Conservation (phyloP, 2,113 vertebrate species). For the Plecturocebus donacophilus region DNA sequence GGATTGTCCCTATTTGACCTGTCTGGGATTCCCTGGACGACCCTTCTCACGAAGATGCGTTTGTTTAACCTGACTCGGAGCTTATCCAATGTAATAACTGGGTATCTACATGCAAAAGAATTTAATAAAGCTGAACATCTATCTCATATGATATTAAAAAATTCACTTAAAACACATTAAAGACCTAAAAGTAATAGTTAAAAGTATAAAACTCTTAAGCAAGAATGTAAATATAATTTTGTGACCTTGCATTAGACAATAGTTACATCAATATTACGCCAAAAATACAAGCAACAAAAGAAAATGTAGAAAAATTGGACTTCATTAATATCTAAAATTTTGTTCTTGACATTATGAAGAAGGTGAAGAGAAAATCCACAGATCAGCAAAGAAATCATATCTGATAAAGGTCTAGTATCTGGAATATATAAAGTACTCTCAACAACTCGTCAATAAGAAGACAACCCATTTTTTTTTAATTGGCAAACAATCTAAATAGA, state of each 20-base stretch:
- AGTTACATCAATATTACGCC: neutral
- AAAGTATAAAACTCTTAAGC: neutral
- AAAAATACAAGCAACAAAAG: neutral
- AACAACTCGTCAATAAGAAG: neutral
- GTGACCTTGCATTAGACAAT: neutral
- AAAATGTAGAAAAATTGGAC: neutral
- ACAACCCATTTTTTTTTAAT: neutral
- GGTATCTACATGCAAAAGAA: neutral
- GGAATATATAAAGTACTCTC: neutral
- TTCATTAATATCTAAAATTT: neutral
- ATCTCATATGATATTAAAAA: neutral
- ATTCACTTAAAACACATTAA: neutral
- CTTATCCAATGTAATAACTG: neutral
- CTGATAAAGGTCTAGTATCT: neutral
- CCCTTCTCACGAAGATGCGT: neutral
- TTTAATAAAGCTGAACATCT: neutral
- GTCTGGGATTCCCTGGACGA: neutral
- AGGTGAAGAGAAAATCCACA: neutral
- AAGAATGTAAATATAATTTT: neutral
- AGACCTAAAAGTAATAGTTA: neutral
- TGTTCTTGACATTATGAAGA: neutral
- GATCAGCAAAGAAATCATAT: neutral
- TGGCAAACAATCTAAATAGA: neutral
- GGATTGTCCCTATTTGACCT: neutral
- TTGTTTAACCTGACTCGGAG: neutral